phyloP scores from a whole-genome alignment of 2,113 vertebrate genomes.

The Danionella cerebrum region DNA sequence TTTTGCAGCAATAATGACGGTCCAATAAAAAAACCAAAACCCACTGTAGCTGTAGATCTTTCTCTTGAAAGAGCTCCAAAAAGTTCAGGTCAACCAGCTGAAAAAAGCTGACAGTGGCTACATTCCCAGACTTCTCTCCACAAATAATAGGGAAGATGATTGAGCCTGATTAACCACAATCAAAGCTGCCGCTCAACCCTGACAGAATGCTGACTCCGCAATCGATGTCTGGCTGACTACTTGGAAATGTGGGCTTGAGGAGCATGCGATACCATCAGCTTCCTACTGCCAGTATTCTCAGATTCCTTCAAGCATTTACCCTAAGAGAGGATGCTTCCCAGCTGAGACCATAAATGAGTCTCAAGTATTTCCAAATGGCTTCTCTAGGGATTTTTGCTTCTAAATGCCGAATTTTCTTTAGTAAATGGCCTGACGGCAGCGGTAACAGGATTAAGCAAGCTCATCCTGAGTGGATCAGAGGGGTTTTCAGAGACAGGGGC shows the following conservation, averaged over 20 bases:
- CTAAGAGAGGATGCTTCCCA: neutral
- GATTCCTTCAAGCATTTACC: neutral
- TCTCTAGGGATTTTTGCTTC: neutral
- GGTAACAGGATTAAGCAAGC: neutral
- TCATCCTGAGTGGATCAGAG: neutral
- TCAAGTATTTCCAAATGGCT: neutral
- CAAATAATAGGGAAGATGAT: slow-evolving; percentile 34
- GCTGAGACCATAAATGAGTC: neutral
- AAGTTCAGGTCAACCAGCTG: slow-evolving; percentile 11
- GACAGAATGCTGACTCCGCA: slow-evolving; percentile 34
- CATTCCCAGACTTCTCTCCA: slow-evolving; percentile 5
- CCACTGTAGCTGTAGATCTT: neutral
- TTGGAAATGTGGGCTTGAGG: slow-evolving; percentile 26
- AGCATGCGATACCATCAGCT: slow-evolving; percentile 21
- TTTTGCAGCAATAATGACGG: neutral
- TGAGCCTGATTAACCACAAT: slow-evolving; percentile 41
- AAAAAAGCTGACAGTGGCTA: slow-evolving; percentile 25
- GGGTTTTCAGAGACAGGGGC: neutral
- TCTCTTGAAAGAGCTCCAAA: slow-evolving; percentile 23
- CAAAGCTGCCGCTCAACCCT: slow-evolving; percentile 20
- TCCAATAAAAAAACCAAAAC: neutral
- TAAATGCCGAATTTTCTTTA: neutral
- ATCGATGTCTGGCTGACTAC: slow-evolving; percentile 33
- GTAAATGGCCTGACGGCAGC: neutral
- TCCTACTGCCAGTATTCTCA: neutral